Conservation (phyloP, 2,113 vertebrate genomes). For the Nyctibius bracteatus region DNA sequence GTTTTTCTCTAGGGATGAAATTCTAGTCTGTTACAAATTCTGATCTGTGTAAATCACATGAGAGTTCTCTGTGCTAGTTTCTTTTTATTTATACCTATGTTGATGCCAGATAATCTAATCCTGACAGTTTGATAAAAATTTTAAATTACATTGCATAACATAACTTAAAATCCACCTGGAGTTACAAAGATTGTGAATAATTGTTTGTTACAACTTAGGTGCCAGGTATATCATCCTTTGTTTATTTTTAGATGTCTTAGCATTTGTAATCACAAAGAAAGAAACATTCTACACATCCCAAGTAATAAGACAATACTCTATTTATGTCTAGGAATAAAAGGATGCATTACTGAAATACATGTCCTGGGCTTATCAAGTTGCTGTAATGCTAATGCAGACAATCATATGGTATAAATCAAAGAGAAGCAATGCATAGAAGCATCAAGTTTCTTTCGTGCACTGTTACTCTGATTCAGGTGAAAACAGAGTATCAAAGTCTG, state of each 20-base stretch:
- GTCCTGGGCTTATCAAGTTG: not conserved
- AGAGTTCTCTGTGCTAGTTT: not conserved
- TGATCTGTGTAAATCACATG: not conserved
- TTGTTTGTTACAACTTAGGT: not conserved
- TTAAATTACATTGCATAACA: not conserved
- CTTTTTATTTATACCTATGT: not conserved
- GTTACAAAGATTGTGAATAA: not conserved
- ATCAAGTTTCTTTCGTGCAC: not conserved
- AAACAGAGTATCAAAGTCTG: not conserved
- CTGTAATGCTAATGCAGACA: not conserved
- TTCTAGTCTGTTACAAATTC: not conserved
- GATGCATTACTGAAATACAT: not conserved
- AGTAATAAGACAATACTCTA: not conserved
- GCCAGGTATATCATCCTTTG: not conserved
- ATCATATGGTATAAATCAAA: not conserved
- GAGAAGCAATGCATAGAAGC: not conserved
- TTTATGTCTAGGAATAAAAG: not conserved
- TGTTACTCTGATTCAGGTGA: not conserved
- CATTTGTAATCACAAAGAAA: not conserved
- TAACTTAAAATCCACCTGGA: not conserved
- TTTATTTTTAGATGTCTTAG: not conserved
- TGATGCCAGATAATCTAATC: not conserved
- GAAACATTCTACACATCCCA: not conserved
- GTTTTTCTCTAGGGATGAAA: not conserved
- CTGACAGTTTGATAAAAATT: not conserved